These are phyloP conservation scores for Phaonia tiefii DNA, from an alignment of 2,888 invertebrate species.

Conservation along the genomic window DNA sequence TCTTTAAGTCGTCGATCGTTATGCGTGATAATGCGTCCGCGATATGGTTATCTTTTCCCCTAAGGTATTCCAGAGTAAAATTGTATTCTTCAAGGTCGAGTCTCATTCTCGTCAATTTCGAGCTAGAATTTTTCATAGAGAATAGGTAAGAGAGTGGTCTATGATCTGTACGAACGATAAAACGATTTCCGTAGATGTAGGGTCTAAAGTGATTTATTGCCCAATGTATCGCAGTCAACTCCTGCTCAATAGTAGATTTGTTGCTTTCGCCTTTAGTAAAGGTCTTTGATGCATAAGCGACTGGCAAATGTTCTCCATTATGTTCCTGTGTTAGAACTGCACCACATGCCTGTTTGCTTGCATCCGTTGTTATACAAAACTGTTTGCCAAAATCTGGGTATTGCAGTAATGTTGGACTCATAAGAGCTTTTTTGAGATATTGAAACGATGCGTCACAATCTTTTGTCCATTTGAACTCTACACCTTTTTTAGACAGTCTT, in stretches of 20 bases:
- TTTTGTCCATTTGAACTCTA: neutral
- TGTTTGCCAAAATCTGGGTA: neutral
- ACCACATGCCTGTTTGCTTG: neutral
- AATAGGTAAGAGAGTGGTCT: too few relatives aligned
- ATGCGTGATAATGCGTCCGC: too few relatives aligned
- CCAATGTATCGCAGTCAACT: too few relatives aligned
- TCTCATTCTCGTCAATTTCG: too few relatives aligned
- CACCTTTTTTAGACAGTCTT: neutral
- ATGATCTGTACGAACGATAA: too few relatives aligned
- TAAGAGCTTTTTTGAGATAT: neutral
- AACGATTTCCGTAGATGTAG: too few relatives aligned
- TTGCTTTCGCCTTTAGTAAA: slow-evolving; percentile 15
- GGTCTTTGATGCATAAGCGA: slow-evolving; percentile 3
- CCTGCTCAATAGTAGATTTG: too few relatives aligned
- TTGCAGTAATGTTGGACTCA: neutral
- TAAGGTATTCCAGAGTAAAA: neutral
- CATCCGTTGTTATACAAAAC: neutral
- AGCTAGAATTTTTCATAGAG: too few relatives aligned
- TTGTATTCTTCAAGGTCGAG: slow-evolving; percentile 5
- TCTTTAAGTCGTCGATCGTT: neutral
- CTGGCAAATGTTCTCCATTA: neutral
- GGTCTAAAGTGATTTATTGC: too few relatives aligned
- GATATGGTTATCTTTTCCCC: neutral
- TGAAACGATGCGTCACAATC: neutral
- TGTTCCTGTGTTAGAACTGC: neutral